Conservation (phyloP, 2,888 invertebrate genomes). For the Drosophila monieri region DNA sequence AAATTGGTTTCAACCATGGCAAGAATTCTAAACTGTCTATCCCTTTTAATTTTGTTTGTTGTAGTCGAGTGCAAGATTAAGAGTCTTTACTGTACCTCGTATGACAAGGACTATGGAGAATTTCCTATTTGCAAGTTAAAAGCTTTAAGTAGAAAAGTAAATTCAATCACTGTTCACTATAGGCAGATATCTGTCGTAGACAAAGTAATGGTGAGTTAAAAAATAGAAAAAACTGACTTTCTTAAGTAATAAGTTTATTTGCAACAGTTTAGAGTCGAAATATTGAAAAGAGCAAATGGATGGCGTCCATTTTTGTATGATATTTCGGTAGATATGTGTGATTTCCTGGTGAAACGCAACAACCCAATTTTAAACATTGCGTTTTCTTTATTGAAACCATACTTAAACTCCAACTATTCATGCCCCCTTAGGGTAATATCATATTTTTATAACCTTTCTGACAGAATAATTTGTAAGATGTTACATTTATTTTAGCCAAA, state of each 20-base stretch:
- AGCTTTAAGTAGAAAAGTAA: not conserved
- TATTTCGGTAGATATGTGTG: not conserved
- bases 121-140: not conserved
- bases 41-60: not conserved
- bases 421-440: not conserved
- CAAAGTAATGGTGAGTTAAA: not conserved
- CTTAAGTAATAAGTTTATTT: not conserved
- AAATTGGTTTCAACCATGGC: not conserved
- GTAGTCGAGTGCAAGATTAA: not conserved
- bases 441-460: not conserved
- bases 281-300: not conserved
- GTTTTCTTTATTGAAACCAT: not conserved
- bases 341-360: not conserved
- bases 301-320: conserved; percentile 4
- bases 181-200: not conserved
- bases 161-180: not conserved
- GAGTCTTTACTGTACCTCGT: not conserved
- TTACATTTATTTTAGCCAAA: not conserved
- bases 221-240: not conserved
- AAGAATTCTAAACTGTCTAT: not conserved
- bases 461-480: no score
- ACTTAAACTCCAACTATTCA: not conserved
- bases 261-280: not conserved
- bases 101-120: not conserved
- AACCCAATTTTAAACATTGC: not conserved